phyloP scores from a whole-genome alignment of 1,140 invertebrate species.

The Ceratosolen fusciceps region DNA sequence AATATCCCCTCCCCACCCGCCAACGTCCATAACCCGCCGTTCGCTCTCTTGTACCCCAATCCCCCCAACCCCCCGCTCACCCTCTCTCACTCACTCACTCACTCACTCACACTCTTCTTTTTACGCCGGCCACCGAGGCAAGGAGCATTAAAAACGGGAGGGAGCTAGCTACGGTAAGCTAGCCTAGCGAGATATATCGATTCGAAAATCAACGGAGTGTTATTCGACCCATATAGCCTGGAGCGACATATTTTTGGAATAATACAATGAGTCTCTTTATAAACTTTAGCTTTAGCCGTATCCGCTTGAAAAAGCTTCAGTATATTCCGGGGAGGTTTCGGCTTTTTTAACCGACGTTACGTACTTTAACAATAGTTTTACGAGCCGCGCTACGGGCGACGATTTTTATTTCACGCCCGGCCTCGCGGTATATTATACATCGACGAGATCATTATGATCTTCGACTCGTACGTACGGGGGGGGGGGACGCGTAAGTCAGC shows the following conservation, averaged over 20 bases:
- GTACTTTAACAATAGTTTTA: background rate
- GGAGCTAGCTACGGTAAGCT: background rate
- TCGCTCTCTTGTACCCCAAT: too few relatives aligned
- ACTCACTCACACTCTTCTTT: too few relatives aligned
- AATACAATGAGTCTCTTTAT: slow-evolving; percentile 3
- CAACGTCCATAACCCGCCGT: too few relatives aligned
- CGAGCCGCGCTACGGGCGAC: background rate
- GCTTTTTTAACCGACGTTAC: too few relatives aligned
- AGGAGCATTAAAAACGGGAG: background rate
- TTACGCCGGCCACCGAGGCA: too few relatives aligned
- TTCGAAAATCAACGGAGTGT: background rate
- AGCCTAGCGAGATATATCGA: background rate
- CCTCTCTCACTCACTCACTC: too few relatives aligned
- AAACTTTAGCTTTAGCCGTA: background rate
- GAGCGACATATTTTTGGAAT: background rate
- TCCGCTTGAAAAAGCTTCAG: background rate
- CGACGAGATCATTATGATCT: background rate
- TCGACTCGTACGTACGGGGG: too few relatives aligned
- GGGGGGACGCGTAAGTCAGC: background rate
- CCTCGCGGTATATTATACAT: background rate
- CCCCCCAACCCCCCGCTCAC: too few relatives aligned
- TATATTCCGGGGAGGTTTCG: too few relatives aligned
- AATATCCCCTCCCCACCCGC: too few relatives aligned
- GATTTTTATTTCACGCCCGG: background rate
- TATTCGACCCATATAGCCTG: background rate